Evolutionary conservation across 2,113 vertebrate species (phyloP).

Genomic region (Cygnus atratus): DNA sequence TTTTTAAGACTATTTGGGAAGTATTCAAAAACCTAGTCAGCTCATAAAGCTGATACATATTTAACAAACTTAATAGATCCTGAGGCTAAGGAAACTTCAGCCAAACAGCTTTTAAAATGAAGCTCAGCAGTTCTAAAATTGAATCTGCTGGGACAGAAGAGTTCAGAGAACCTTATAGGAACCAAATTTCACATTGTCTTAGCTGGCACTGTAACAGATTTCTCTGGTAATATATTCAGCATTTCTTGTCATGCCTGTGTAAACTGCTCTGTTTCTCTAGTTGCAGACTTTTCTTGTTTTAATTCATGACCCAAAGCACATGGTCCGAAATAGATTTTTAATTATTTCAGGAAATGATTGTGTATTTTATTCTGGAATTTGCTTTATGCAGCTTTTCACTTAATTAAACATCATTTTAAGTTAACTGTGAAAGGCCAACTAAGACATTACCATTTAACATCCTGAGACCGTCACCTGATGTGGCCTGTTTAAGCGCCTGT

Average conservation of each 20-base stretch:
- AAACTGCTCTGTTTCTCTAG: constrained; percentile 36
- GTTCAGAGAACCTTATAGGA: constrained; percentile 57
- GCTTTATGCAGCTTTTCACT: neutral
- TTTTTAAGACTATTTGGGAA: constrained; percentile 2
- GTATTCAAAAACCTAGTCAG: constrained; percentile 17
- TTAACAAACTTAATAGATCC: constrained; percentile 39
- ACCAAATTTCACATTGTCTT: constrained; percentile 69
- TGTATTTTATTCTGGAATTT: constrained; percentile 10
- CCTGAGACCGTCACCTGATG: constrained; percentile 81
- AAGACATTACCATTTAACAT: constrained; percentile 82
- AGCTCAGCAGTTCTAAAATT: constrained; percentile 57
- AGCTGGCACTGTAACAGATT: constrained; percentile 61
- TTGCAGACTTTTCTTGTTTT: constrained; percentile 46
- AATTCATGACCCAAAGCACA: constrained; percentile 39
- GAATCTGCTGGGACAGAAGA: constrained; percentile 47
- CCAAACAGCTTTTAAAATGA: constrained; percentile 12
- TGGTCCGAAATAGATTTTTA: constrained; percentile 44
- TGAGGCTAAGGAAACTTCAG: constrained; percentile 44
- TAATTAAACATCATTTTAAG: constrained; percentile 33
- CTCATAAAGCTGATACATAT: constrained; percentile 30
- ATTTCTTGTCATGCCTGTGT: constrained; percentile 42
- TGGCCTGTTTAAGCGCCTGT: constrained; percentile 85
- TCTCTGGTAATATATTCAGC: constrained; percentile 54
- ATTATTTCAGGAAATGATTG: constrained; percentile 39
- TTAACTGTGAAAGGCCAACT: constrained; percentile 39